Evolutionary conservation across 2,888 invertebrate species (phyloP).

Genomic region (Erebia epiphron): DNA sequence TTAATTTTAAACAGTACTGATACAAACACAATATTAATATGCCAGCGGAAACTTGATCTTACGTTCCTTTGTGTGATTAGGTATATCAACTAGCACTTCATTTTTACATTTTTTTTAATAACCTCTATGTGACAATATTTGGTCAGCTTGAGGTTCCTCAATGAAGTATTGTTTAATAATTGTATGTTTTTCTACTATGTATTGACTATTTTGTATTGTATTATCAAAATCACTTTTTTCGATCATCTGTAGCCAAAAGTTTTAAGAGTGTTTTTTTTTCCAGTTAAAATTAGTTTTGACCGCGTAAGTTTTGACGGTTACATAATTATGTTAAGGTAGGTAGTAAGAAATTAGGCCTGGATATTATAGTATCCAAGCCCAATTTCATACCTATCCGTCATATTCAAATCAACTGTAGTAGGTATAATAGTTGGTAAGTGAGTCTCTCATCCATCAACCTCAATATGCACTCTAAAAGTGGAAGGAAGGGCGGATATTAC

Average conservation of each 20-base stretch:
- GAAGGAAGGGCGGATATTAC: slow-evolving; percentile 72
- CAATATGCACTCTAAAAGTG: slow-evolving; percentile 49
- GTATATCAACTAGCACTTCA: neutral
- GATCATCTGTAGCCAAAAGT: too few species aligned
- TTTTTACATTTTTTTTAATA: neutral
- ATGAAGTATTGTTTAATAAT: neutral
- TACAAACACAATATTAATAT: neutral
- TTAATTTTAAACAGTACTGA: neutral
- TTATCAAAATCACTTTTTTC: too few species aligned
- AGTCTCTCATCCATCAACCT: neutral
- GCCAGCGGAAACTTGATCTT: neutral
- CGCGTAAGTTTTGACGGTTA: too few species aligned
- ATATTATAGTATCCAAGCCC: too few species aligned
- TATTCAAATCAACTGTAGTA: neutral
- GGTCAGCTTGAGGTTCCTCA: slow-evolving; percentile 2
- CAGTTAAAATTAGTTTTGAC: too few species aligned
- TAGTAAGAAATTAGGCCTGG: too few species aligned
- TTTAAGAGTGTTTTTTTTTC: too few species aligned
- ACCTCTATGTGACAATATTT: neutral
- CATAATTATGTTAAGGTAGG: too few species aligned
- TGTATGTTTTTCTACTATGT: neutral
- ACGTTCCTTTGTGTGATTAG: neutral
- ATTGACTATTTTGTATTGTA: neutral
- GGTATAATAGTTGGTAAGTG: neutral
- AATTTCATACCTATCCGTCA: too few species aligned